A percentile compares a stretch with the other conserved stretches of the same genome.
phyloP scores from a whole-genome alignment of 2,797 vertebrate genomes.

The Molossus alvarezi region DNA sequence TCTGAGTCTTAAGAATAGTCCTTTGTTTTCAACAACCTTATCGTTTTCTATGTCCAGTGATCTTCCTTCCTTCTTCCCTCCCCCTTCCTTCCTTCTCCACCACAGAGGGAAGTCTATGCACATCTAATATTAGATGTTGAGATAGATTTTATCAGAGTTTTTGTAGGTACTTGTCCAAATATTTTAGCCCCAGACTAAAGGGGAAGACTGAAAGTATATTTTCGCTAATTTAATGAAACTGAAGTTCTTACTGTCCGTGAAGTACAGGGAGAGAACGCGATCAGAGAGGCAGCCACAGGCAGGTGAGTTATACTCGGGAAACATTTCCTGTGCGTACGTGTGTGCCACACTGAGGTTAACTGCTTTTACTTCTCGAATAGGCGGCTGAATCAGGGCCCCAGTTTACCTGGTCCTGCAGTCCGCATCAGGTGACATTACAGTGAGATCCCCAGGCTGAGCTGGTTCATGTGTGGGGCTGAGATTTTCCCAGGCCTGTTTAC shows the following conservation, averaged over 20 bases:
- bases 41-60: neutral
- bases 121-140: neutral
- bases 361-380: neutral
- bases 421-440: neutral
- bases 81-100: neutral
- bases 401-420: neutral
- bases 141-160: conserved; percentile 44
- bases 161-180: conserved; percentile 42
- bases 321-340: neutral
- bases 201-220: neutral
- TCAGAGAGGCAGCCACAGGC: neutral
- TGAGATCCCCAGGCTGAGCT: neutral
- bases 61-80: neutral
- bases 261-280: neutral
- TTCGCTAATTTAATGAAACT: neutral
- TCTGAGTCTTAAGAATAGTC: conserved; percentile 36
- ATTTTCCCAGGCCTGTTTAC: neutral
- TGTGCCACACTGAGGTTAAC: neutral
- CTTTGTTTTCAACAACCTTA: neutral
- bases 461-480: too few relatives aligned
- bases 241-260: neutral
- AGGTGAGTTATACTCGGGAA: neutral
- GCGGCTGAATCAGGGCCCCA: neutral
- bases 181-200: conserved; percentile 35
- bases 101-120: neutral